Evolutionary conservation across 2,113 vertebrate genomes (phyloP).

Genomic region (Fukomys damarensis): DNA sequence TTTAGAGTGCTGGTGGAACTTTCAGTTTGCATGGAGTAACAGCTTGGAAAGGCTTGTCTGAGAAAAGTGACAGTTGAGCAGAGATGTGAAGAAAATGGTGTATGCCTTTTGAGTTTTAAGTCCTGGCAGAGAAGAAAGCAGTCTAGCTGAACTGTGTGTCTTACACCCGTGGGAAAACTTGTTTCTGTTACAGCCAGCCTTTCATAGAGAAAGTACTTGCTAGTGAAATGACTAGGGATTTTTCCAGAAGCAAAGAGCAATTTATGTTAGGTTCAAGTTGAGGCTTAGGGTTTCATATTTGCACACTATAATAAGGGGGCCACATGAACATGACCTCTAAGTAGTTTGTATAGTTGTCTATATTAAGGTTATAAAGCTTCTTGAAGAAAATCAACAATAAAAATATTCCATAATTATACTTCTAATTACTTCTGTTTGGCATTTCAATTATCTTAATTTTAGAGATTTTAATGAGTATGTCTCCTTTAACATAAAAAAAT

Average conservation of each 20-base stretch:
- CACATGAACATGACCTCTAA: not conserved
- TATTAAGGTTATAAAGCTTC: not conserved
- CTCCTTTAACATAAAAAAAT: not conserved
- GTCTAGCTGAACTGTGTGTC: not conserved
- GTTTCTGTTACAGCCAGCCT: not conserved
- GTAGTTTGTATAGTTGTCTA: not conserved
- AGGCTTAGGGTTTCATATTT: not conserved
- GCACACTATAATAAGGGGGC: not conserved
- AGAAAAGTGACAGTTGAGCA: not conserved
- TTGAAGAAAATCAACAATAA: not conserved
- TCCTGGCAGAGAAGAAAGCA: not conserved
- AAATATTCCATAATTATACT: not conserved
- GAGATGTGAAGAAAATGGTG: not conserved
- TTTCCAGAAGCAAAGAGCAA: not conserved
- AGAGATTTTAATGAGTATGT: not conserved
- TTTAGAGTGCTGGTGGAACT: not conserved
- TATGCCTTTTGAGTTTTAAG: not conserved
- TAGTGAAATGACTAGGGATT: not conserved
- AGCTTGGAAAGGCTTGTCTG: not conserved
- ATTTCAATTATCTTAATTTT: constrained; percentile 41
- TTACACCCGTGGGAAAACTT: not conserved
- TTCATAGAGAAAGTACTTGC: not conserved
- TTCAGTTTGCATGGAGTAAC: not conserved
- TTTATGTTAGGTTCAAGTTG: not conserved
- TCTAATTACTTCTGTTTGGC: not conserved